phyloP scores from a whole-genome alignment of 1,140 invertebrate genomes.

The Drosophila orosa region DNA sequence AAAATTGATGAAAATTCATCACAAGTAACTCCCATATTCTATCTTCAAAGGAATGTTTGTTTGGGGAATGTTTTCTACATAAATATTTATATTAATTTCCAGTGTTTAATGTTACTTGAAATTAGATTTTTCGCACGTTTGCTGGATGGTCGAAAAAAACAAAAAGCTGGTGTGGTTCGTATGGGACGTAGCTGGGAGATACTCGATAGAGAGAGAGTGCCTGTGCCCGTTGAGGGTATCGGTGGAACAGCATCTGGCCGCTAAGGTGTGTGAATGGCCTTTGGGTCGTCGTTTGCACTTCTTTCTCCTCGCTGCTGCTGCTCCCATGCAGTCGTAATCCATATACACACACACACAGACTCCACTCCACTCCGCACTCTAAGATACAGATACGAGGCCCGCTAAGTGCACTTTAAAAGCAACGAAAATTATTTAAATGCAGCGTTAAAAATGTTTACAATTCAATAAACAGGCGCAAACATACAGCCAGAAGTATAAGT shows the following conservation, averaged over 20 bases:
- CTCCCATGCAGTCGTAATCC: constrained; percentile 32
- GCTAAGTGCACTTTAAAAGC: constrained; percentile 50
- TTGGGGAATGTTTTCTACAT: not conserved
- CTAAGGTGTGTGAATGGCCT: constrained; percentile 60
- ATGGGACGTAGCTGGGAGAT: constrained; percentile 7
- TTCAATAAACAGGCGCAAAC: constrained; percentile 75
- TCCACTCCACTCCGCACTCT: not conserved
- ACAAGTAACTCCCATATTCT: no score
- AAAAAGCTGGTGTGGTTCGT: constrained; percentile 1
- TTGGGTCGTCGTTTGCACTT: constrained; percentile 39
- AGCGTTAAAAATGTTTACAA: constrained; percentile 80
- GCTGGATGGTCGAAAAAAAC: constrained; percentile 2
- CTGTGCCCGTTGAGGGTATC: constrained; percentile 19
- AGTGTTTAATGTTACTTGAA: not conserved
- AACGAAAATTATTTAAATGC: constrained; percentile 73
- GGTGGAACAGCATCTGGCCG: constrained; percentile 43
- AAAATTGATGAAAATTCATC: not conserved
- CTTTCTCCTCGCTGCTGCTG: constrained; percentile 19
- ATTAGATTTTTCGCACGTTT: constrained; percentile 68
- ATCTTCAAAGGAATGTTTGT: not conserved
- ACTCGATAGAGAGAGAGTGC: constrained; percentile 47
- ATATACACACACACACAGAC: not conserved
- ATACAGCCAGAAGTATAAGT: constrained; percentile 2
- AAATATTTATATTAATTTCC: constrained; percentile 1
- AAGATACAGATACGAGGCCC: constrained; percentile 8